Evolutionary conservation across 1,140 invertebrate species (phyloP).

Genomic region (Caligus rogercresseyi): DNA sequence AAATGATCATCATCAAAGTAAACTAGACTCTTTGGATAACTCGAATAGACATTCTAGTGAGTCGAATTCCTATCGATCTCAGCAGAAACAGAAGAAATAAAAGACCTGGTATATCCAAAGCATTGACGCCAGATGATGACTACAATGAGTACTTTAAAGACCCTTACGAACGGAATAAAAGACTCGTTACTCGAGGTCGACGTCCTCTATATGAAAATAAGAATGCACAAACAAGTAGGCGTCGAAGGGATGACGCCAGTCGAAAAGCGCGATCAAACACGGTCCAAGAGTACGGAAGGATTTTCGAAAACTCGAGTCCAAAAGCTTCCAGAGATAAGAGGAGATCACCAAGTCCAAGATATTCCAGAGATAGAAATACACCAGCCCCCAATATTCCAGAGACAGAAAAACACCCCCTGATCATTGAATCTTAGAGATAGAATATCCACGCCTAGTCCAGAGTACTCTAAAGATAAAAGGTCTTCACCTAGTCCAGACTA

Average conservation of each 20-base stretch:
- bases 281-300: no score
- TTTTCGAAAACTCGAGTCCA: no score
- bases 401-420: no score
- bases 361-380: no score
- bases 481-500: no score
- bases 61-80: neutral
- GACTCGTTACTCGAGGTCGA: neutral
- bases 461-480: no score
- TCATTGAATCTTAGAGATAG: no score
- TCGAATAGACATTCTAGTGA: neutral
- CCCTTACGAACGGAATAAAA: neutral
- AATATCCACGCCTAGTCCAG: no score
- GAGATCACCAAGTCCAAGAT: no score
- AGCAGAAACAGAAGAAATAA: neutral
- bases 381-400: no score
- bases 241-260: neutral
- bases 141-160: slow-evolving; percentile 1
- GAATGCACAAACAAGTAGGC: neutral
- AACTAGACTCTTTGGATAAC: neutral
- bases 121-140: neutral
- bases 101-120: neutral
- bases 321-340: no score
- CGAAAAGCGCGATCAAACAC: no score
- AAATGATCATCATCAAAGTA: neutral
- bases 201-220: neutral